Base-by-base conservation (phyloP, 2,113 vertebrate genomes). In the Gymnorhina tibicen region DNA sequence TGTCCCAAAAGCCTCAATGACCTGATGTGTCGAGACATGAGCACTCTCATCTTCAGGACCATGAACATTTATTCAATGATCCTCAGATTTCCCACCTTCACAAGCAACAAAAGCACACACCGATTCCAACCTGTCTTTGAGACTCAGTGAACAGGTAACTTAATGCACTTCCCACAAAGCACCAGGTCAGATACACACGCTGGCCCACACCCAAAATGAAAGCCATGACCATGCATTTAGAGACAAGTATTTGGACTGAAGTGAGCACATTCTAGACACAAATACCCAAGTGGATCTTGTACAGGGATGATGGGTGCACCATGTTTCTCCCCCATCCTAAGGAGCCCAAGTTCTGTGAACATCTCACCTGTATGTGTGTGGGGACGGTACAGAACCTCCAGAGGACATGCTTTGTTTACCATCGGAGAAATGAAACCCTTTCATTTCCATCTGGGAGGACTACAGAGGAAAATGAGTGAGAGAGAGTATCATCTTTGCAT, bases 371-470 rank as follows among this genome's bases (percentile, higher is more conserved):
- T 99, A 99, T 1, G 98, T 97, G 66, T 99, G 98, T 28, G 98
- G 97, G 22, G 98, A 97, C 1, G 98, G 97, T n/a, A 98, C 76
- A 23, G 98, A 97, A 62, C 97, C 98, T 92, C 98, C 98, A 0
- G 99, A 96, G 24, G 99, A 98, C 95, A 99, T 98, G 94, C 66
- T 99, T 96, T 98, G 98, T 97, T 99, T 99, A 59, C 97, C 97
- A 46, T 99, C 99, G 16, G 99, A 95, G 92, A 99, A 99, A 97
- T 99, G 99, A 97, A 99, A 99, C 63, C 99, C 99, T 98, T 99
- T 99, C 98, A 99, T 98, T 97, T 99, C 99, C 98, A 99, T 98
- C 92, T 99, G 99, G 68, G 99, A 99, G 56, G 98, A 98, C 99
- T 99, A 86, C 39, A 73, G 90, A 92, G 47, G 86, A 72, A 83